Conservation (phyloP, 1,140 invertebrate species). For the Berghia stephanieae region DNA sequence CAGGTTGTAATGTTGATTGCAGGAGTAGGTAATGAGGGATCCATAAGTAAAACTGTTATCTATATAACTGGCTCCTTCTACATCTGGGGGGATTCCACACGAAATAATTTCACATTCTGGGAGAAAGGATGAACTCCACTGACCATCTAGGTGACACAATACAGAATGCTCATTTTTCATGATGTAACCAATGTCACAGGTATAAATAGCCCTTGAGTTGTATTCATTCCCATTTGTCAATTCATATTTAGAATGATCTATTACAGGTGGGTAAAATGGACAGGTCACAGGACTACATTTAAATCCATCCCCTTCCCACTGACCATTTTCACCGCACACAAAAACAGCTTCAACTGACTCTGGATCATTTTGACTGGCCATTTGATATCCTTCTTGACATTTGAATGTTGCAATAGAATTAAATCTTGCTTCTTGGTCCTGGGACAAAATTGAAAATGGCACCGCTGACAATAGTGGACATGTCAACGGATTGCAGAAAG, state of each 20-base stretch:
- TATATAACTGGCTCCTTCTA: not conserved
- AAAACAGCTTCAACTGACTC: conserved; percentile 36
- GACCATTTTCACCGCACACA: conserved; percentile 36
- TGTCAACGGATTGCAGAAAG: conserved; percentile 41
- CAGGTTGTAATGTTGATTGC: conserved; percentile 33
- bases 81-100: conserved; percentile 27
- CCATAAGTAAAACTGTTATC: conserved; percentile 22
- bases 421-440: conserved; percentile 24
- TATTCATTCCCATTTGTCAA: conserved; percentile 16
- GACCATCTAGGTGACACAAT: conserved; percentile 16
- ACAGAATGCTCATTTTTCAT: not conserved
- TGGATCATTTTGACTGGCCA: conserved; percentile 32
- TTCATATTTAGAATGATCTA: conserved; percentile 19
- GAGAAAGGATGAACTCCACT: conserved; percentile 17
- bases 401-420: conserved; percentile 15
- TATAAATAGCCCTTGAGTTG: conserved; percentile 34
- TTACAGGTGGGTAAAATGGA: conserved; percentile 12
- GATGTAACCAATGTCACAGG: conserved; percentile 36
- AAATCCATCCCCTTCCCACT: conserved; percentile 36
- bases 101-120: conserved; percentile 17
- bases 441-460: conserved; percentile 7
- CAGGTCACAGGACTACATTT: conserved; percentile 33
- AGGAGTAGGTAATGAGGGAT: conserved; percentile 25
- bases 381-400: conserved; percentile 39
- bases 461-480: conserved; percentile 39